A percentile compares a stretch with the other conserved stretches of the same genome.
Evolutionary conservation across 2,888 invertebrate genomes (phyloP).

Genomic region (Plemyria rubiginata): DNA sequence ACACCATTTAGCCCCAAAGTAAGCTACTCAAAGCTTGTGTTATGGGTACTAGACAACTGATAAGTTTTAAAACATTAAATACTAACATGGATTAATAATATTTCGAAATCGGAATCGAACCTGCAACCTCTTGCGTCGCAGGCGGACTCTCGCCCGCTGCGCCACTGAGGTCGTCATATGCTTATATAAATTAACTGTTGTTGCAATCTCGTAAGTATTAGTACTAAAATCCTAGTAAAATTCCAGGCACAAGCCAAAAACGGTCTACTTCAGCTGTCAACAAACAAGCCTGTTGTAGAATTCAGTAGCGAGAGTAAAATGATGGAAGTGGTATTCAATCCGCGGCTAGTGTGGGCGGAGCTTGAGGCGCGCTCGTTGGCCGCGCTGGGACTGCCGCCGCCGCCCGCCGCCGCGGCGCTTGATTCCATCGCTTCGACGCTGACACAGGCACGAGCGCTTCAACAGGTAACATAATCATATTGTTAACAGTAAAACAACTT

Average conservation of each 20-base stretch:
- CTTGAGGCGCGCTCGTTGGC: conserved; percentile 95
- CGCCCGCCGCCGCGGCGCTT: conserved; percentile 86
- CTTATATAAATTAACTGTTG: conserved; percentile 2
- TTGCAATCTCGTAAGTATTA: too few relatives aligned
- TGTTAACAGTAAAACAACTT: neutral
- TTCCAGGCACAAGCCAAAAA: conserved; percentile 70
- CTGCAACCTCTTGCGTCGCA: too few relatives aligned
- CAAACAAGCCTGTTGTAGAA: conserved; percentile 91
- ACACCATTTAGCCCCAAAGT: too few relatives aligned
- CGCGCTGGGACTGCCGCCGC: conserved; percentile 92
- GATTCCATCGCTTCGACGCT: conserved; percentile 91
- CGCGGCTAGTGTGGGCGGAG: conserved; percentile 92
- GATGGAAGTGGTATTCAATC: conserved; percentile 96
- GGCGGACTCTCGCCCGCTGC: too few relatives aligned
- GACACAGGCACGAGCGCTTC: conserved; percentile 93
- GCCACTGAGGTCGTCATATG: too few relatives aligned
- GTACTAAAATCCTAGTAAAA: neutral
- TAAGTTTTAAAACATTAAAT: too few relatives aligned
- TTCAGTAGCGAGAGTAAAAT: conserved; percentile 89
- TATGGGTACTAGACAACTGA: too few relatives aligned
- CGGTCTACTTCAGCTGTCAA: conserved; percentile 65
- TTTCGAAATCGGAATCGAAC: too few relatives aligned
- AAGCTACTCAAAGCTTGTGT: too few relatives aligned
- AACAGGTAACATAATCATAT: too few relatives aligned
- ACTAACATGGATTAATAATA: too few relatives aligned